Evolutionary conservation across 2,797 vertebrate genomes (phyloP), one percentile per base, ranked within the genome.

Genomic region (Chromis chromis): DNA sequence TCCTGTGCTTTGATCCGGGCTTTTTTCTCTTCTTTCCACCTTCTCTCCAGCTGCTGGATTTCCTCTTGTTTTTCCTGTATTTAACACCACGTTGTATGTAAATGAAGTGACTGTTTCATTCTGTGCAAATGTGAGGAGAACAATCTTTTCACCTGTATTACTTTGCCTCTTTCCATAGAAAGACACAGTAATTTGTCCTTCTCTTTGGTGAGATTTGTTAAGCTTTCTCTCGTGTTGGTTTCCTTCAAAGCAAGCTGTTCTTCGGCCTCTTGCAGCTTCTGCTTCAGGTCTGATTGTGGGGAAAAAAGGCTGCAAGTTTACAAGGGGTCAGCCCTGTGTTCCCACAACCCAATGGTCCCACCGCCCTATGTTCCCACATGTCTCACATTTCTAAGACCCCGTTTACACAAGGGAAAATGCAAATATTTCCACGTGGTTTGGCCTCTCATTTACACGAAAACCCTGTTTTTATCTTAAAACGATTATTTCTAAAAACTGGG

Each of bases 1-100:
- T 90, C 58, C 64, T 94, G 89, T 74, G 92, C 92, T 69, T 84
- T 46, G 14, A 66, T 8, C 27, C 73, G 76, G 7, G 80, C 74
- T 42, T 81, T 85, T 76, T 90, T 93, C 62, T 92, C 91, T 17
- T 90, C 73, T 64, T 71, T 86, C 67, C 67, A 86, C 75, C 90
- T 93, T 3, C 1, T 76, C 70, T 94, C 89, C 60, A 95, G 66
- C 50, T 89, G 79, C 10, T 88, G 77, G 17, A 95, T 89, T 85
- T 93, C 84, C 13, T 83, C 76, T 78, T 94, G 88, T 69, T 93
- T 95, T 25, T 93, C 91, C 94, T 96, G 82, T 58, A 65, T 76
- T 63, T 14, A 25, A 58, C 9, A 60, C 1, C 11, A 66, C 10
- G 49, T 27, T 68, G 16, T 60, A 9, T 49, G 14, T 3, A 40